Evolutionary conservation across 2,113 vertebrate genomes (phyloP).

Genomic region (Limanda limanda): DNA sequence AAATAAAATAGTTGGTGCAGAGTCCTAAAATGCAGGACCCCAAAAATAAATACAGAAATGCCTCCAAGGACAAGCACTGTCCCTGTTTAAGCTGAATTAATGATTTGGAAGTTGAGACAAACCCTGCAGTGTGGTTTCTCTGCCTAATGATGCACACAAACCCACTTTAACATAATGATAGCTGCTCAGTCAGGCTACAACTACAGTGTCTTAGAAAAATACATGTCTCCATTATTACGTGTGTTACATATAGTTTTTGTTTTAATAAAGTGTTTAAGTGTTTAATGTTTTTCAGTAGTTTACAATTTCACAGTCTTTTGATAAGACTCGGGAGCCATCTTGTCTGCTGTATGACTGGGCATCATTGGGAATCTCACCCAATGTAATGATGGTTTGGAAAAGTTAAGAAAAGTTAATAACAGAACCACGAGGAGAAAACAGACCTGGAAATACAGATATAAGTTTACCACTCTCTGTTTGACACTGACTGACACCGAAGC

Average conservation of each 20-base stretch:
- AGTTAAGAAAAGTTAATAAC: neutral
- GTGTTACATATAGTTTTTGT: neutral
- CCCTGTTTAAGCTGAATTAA: neutral
- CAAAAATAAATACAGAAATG: conserved; percentile 27
- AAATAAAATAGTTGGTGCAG: neutral
- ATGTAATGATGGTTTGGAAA: neutral
- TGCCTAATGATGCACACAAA: conserved; percentile 34
- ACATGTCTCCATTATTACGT: neutral
- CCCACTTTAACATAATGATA: conserved; percentile 24
- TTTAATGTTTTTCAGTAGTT: no score
- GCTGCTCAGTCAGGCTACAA: conserved; percentile 3
- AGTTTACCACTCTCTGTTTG: neutral
- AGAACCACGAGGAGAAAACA: neutral
- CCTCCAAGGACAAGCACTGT: conserved; percentile 6
- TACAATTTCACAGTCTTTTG: no score
- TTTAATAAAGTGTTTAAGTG: no score
- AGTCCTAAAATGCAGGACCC: neutral
- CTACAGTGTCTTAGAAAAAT: neutral
- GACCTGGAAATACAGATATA: neutral
- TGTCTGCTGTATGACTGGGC: no score
- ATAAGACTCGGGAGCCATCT: no score
- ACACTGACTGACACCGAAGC: neutral
- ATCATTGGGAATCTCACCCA: neutral
- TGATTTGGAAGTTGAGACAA: conserved; percentile 15
- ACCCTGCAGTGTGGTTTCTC: conserved; percentile 1